These are phyloP conservation scores for Lepidocyrtoides sp. DNA, from an alignment of 2,888 invertebrate genomes.

Conservation along the genomic window DNA sequence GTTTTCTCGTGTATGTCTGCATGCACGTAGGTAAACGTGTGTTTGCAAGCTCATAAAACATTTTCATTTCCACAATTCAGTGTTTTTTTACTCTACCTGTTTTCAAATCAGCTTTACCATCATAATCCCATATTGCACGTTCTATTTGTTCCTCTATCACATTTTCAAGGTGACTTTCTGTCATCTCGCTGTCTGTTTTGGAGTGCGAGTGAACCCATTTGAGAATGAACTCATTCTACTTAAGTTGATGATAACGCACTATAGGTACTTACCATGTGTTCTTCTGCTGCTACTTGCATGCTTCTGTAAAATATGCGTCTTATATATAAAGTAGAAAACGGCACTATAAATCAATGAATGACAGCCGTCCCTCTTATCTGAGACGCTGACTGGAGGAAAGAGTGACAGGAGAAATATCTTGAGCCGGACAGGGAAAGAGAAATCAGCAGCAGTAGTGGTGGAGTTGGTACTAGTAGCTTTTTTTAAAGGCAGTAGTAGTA, in stretches of 20 bases:
- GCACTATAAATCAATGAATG: constrained; percentile 75
- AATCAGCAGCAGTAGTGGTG: background rate
- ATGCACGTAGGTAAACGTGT: no score
- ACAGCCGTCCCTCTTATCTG: constrained; percentile 58
- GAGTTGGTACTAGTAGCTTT: no score
- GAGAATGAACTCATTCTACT: background rate
- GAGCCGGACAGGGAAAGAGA: background rate
- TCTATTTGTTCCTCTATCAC: constrained; percentile 13
- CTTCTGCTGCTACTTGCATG: no score
- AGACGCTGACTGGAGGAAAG: background rate
- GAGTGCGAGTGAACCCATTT: background rate
- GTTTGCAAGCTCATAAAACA: no score
- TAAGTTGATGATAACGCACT: background rate
- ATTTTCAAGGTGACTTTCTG: constrained; percentile 64
- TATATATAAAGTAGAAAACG: background rate
- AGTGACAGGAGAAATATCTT: constrained; percentile 41
- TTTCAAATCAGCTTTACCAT: background rate
- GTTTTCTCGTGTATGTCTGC: background rate
- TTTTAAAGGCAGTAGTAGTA: background rate
- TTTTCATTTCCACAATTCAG: no score
- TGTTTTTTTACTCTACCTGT: no score
- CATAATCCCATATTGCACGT: constrained; percentile 32
- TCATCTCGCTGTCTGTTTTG: constrained; percentile 57
- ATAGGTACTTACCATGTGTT: no score
- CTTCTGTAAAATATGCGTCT: background rate